Base-by-base conservation (phyloP, 2,888 invertebrate species). In the Macrosiphum euphorbiae region DNA sequence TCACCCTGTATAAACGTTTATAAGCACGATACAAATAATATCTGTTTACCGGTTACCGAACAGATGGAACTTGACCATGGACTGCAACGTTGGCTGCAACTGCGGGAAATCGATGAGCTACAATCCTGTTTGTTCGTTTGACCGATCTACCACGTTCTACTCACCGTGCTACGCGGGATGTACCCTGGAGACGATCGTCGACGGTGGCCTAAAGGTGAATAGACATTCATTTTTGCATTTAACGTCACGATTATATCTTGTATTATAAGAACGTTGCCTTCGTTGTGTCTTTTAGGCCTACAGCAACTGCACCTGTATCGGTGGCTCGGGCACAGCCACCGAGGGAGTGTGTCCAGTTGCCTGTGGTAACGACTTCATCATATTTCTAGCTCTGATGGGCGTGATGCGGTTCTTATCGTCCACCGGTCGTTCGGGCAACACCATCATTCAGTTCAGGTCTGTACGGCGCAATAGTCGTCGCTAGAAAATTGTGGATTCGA, bases 101-200 rank as follows among this genome's bases (percentile, higher is more conserved):
- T 96, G 96, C 85, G 95, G 94, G 4, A 90, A 95, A 11, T 94
- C 94, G 28, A 94, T 95, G 91, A 95, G 92, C 24, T 96, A 96
- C 95, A 95, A 96, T 55, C 96, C 96, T 0, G 95, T 96, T 0
- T 96, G 96, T 95, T 95, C 95, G 35, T 95, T 95, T 28, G 95
- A 96, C 35, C 95, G 95, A 35, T 94, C 88, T 24, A 95, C 95
- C 0, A 96, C 96, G 16, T 96, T 96, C 95, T 96, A 96, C 95
- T 96, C 96, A 0, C 96, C 96, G 0, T 96, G 96, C 94, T 96
- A 96, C 94, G 96, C 96, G 13, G 96, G 96, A 0, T 96, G 96
- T 95, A 94, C 94, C 3, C 94, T 20, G 8, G 78, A 94, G 26
- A 44, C 94, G 16, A 88, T 91, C 16, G 26, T 95, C 44, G 94